Base-by-base conservation (phyloP, 2,888 invertebrate genomes). In the Stenichneumon culpator region DNA sequence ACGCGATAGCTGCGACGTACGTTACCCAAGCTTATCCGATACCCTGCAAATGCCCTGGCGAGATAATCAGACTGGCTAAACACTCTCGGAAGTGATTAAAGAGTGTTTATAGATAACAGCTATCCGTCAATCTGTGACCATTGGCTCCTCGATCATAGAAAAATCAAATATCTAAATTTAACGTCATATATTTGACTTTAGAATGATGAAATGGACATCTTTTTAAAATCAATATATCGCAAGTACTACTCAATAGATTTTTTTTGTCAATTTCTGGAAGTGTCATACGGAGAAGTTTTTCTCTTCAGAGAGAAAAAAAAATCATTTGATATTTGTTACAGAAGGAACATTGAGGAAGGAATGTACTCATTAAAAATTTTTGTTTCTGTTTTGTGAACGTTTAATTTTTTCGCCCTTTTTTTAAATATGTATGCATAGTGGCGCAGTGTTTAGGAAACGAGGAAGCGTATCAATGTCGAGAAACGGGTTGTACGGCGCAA, bases 401-500 rank as follows among this genome's bases (percentile, higher is more conserved):
- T 19, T 44, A 0, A 14, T 44, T 44, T 44, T 44, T 44, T 44
- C 16, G 11, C 1, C n/a, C 16, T 32, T 63, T 16, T 63, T 32
- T 22, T 72, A 22, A 16, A 19, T 25, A 44, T 16, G n/a, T 9
- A 74, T 68, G 54, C 39, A 63, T 74, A 69, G 39, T n/a, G 22
- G 32, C 54, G 65, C 52, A 25, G 47, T 77, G 72, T 82, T 85
- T 77, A 74, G 85, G 79, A 85, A 85, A 75, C 79, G 74, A 54
- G 70, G 67, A 79, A 79, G 36, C 32, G 75, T 44, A 85, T 60
- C 32, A 65, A 82, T 74, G 69, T 52, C 63, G 69, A 73, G 65
- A 54, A 79, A 79, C 79, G 68, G 72, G 72, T 72, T 74, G 72
- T 67, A 73, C 82, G 32, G 79, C 22, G 73, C 92, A 89, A 90